Percentiles rank a stretch among this genome's conserved stretches.
These are phyloP conservation scores for Amblyopsis rosae DNA, from an alignment of 2,113 vertebrate species.

Conservation along the genomic window DNA sequence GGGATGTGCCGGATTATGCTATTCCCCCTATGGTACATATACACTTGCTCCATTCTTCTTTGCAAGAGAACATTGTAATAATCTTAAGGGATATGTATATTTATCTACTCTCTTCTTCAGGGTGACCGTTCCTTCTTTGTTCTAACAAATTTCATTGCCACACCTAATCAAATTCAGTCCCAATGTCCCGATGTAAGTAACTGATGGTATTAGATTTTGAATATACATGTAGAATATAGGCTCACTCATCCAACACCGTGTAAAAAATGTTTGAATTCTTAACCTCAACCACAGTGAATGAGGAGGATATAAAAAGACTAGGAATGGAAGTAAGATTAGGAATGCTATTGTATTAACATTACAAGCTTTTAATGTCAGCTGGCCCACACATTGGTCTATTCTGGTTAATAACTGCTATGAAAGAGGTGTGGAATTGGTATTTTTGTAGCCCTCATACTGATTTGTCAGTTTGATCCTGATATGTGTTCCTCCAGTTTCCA, in stretches of 20 bases:
- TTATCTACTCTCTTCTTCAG: constrained; percentile 32
- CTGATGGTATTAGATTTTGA: neutral
- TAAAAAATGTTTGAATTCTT: neutral
- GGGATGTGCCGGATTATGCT: constrained; percentile 89
- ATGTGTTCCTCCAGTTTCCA: constrained; percentile 44
- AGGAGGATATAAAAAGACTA: too few species aligned
- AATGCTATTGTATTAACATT: too few species aligned
- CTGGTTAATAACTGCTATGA: too few species aligned
- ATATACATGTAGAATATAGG: neutral
- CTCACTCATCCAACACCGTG: neutral
- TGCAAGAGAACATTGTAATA: neutral
- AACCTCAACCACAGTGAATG: neutral
- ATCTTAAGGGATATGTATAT: neutral
- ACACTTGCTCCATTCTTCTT: neutral
- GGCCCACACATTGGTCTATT: too few species aligned
- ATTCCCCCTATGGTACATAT: constrained; percentile 86
- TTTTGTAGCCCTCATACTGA: too few species aligned
- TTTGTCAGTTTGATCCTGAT: too few species aligned
- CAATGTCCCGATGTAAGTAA: constrained; percentile 54
- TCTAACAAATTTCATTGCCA: constrained; percentile 54
- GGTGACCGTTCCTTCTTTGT: constrained; percentile 55
- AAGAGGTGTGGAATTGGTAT: too few species aligned
- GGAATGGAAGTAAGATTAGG: too few species aligned
- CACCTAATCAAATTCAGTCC: constrained; percentile 46
- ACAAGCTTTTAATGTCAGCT: too few species aligned